Conservation (phyloP, 2,113 vertebrate genomes). For the Procavia capensis region DNA sequence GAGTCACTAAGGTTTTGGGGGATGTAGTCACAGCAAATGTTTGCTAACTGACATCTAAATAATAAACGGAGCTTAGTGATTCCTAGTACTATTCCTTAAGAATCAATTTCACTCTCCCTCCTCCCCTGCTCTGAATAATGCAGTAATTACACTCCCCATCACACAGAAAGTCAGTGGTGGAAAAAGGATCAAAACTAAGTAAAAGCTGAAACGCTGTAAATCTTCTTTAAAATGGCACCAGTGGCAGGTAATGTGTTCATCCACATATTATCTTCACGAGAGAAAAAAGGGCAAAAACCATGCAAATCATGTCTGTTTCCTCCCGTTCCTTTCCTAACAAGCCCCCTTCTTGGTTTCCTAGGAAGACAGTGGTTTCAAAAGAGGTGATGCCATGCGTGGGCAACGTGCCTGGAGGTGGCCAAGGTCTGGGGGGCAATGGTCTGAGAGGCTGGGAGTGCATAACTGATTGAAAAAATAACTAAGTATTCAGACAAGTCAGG, state of each 20-base stretch:
- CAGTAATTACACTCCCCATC: not conserved
- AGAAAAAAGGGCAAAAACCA: slow-evolving; percentile 46
- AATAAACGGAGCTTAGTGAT: not conserved
- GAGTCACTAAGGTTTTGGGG: not conserved
- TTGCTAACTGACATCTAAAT: not conserved
- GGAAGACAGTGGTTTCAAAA: not conserved
- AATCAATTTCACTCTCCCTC: not conserved
- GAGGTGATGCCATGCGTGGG: not conserved
- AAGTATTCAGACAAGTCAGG: not conserved
- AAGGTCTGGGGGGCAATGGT: not conserved
- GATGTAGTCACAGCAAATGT: not conserved
- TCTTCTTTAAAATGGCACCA: slow-evolving; percentile 13
- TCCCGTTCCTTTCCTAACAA: not conserved
- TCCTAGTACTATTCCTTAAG: slow-evolving; percentile 8
- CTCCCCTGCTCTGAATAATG: not conserved
- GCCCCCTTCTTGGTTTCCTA: not conserved
- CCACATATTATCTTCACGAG: not conserved
- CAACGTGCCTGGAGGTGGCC: not conserved
- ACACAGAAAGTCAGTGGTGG: not conserved
- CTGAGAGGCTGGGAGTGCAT: not conserved
- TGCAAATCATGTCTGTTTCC: not conserved
- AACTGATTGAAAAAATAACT: not conserved
- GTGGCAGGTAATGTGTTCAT: not conserved
- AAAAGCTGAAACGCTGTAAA: not conserved
- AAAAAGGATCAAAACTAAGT: slow-evolving; percentile 34